Evolutionary conservation across 2,888 invertebrate genomes (phyloP), one percentile per base, ranked within the genome.

Genomic region (Exocentrus adspersus): DNA sequence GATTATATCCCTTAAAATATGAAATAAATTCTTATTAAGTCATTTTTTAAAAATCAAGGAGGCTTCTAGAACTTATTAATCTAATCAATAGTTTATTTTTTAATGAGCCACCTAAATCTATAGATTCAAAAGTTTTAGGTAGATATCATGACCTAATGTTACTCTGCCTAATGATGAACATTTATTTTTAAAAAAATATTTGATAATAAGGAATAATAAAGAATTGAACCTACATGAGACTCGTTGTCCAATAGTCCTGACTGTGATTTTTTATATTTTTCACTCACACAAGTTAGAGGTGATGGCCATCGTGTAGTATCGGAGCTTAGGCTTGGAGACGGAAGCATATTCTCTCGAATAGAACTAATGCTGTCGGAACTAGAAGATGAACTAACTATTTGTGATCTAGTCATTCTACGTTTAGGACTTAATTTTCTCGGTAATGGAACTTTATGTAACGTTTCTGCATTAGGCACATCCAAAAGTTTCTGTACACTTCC

Each of bases 281-380:
- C 77, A 50, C 76, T 77, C 46, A 80, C 76, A 83, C 81, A 85
- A 71, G 79, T 82, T 62, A 78, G 79, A 3, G 81, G 77, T 19
- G 82, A 78, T 16, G 83, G 79, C 81, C 81, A 82, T 60, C 80
- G 67, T 19, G 82, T 80, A 1, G 82, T 82, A 52, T 84, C 84
- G 2, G 82, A 81, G 72, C 82, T 83, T n/a, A 82, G 82, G 68
- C 82, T 83, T 3, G 82, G 80, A 14, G 83, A 83, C 1, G 82
- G 79, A 41, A 80, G 75, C 24, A 80, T 80, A 16, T 82, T 69
- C 68, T 85, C 85, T 73, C 83, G 82, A 16, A 84, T 81, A 10
- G 87, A 86, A 59, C 83, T 84, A 30, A 88, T 78, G 75, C 88
- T 88, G 71, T 88, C 88, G 1, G 87, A 86, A 45, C 87, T 88